These are phyloP conservation scores for Labeo calbasu DNA, from an alignment of 2,797 vertebrate genomes.

Conservation along the genomic window DNA sequence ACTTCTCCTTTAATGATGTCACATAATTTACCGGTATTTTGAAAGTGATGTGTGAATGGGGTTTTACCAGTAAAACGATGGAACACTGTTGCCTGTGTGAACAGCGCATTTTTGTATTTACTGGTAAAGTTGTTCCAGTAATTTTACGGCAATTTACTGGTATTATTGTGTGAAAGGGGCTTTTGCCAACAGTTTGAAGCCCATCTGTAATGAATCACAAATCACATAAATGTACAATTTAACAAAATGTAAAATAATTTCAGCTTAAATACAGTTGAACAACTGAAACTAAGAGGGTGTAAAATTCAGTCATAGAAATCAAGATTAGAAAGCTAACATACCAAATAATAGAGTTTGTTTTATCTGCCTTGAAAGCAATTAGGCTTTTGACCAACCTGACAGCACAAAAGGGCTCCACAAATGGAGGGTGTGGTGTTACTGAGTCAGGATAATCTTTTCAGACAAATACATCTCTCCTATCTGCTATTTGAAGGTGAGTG, in stretches of 20 bases:
- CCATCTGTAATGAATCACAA: background rate
- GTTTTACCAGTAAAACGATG: too few relatives aligned
- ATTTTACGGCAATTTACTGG: too few relatives aligned
- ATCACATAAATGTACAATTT: background rate
- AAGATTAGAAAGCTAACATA: slow-evolving; percentile 13
- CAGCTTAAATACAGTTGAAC: background rate
- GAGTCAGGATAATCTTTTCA: slow-evolving; percentile 55
- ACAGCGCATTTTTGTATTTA: too few relatives aligned
- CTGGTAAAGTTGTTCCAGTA: too few relatives aligned
- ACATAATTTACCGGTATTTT: too few relatives aligned
- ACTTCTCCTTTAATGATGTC: too few relatives aligned
- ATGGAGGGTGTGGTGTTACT: slow-evolving; percentile 55
- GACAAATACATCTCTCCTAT: slow-evolving; percentile 44
- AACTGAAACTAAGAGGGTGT: background rate
- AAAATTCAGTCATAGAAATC: background rate
- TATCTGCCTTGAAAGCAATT: slow-evolving; percentile 37
- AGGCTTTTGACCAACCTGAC: slow-evolving; percentile 8
- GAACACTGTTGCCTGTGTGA: too few relatives aligned
- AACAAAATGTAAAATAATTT: background rate
- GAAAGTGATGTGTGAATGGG: too few relatives aligned
- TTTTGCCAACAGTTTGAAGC: slow-evolving; percentile 1
- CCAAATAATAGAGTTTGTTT: slow-evolving; percentile 13
- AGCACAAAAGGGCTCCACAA: slow-evolving; percentile 19
- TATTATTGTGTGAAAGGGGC: too few relatives aligned
- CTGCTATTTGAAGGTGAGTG: slow-evolving; percentile 10